phyloP scores from a whole-genome alignment of 2,797 vertebrate genomes.

The Limosa lapponica region DNA sequence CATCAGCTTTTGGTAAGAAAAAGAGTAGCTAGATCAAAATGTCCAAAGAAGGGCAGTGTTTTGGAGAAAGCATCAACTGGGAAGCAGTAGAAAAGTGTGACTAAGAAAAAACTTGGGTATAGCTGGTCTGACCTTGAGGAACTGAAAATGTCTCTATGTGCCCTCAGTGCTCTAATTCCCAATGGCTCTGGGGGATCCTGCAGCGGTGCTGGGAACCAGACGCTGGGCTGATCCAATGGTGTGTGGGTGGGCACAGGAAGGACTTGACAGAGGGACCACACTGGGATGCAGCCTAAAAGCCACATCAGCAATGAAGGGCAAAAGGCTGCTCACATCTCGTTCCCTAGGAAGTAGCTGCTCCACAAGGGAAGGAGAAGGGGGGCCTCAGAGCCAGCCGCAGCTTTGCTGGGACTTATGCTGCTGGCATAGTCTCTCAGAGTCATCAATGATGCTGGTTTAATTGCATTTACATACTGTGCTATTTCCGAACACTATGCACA shows the following conservation, averaged over 20 bases:
- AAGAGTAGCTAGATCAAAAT: neutral
- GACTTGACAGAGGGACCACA: neutral
- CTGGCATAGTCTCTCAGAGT: slow-evolving; percentile 1
- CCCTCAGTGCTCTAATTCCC: neutral
- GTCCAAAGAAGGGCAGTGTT: neutral
- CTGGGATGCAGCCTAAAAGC: neutral
- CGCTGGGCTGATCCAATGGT: neutral
- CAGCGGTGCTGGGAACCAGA: neutral
- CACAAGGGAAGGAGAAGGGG: neutral
- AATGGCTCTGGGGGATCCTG: accelerated
- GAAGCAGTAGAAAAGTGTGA: neutral
- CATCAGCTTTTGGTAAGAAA: neutral
- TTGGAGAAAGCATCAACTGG: neutral
- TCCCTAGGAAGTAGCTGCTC: neutral
- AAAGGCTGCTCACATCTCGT: neutral
- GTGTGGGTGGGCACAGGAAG: neutral
- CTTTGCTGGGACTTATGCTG: neutral
- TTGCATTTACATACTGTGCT: slow-evolving; percentile 65
- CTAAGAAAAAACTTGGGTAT: neutral
- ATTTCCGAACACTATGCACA: slow-evolving; percentile 3
- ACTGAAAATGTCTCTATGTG: accelerated
- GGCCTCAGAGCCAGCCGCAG: neutral
- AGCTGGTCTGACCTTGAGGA: neutral
- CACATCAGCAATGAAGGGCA: neutral
- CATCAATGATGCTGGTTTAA: slow-evolving; percentile 23